Conservation (phyloP, 2,113 vertebrate genomes). For the Nesogale talazaci region DNA sequence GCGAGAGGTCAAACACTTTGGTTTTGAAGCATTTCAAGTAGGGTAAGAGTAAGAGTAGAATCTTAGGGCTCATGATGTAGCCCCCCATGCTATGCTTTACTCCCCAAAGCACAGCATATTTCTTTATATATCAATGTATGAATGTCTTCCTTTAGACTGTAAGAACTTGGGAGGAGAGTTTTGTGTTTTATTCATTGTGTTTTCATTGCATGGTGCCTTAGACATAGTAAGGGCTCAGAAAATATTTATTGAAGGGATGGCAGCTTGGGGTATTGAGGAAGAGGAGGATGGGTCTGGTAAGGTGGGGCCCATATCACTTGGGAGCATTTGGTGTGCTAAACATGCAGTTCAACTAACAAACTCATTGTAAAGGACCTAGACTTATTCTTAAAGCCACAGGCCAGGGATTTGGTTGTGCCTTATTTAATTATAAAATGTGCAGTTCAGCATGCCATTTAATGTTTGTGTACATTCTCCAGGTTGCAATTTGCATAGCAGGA, state of each 20-base stretch:
- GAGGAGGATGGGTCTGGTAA: not conserved
- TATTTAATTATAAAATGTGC: conserved; percentile 22
- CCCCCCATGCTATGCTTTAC: not conserved
- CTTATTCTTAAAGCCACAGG: not conserved
- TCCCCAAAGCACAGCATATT: not conserved
- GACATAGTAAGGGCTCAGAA: not conserved
- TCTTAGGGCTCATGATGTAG: not conserved
- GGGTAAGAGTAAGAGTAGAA: not conserved
- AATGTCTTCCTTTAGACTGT: not conserved
- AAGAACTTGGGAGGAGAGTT: not conserved
- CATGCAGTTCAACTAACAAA: not conserved
- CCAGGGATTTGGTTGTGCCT: not conserved
- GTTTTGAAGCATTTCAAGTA: not conserved
- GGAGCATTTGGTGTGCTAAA: not conserved
- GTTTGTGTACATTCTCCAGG: conserved; percentile 12
- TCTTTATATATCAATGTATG: conserved; percentile 16
- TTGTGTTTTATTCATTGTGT: not conserved
- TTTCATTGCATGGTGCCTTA: not conserved
- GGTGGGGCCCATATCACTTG: not conserved
- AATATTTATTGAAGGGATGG: conserved; percentile 8
- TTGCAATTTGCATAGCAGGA: not conserved
- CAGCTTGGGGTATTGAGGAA: not conserved
- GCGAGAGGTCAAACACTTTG: not conserved
- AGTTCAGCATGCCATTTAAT: not conserved
- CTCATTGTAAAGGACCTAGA: not conserved